Evolutionary conservation across 2,888 invertebrate genomes (phyloP).

Genomic region (Agapostemon virescens): DNA sequence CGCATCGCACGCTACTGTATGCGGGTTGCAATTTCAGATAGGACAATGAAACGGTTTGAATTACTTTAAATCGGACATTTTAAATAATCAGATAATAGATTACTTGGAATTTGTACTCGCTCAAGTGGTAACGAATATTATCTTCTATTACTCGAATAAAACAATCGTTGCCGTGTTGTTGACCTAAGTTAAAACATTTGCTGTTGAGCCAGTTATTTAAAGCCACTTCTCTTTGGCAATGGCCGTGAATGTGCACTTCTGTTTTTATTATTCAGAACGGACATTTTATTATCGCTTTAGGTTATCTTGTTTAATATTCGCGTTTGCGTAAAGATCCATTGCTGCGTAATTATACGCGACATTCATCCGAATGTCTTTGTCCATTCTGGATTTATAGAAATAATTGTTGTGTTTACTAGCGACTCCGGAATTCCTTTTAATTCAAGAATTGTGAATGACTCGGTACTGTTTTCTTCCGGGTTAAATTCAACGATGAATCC

Average conservation of each 20-base stretch:
- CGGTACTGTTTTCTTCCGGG: not conserved
- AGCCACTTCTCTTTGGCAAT: slow-evolving; percentile 38
- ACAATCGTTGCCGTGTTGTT: slow-evolving; percentile 24
- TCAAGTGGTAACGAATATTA: not conserved
- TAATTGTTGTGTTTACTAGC: not conserved
- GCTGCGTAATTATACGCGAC: not conserved
- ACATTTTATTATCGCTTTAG: slow-evolving; percentile 1
- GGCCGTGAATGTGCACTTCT: slow-evolving; percentile 25
- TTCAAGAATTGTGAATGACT: slow-evolving; percentile 11
- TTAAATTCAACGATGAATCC: not conserved
- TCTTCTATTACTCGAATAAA: slow-evolving; percentile 12
- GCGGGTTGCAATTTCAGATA: slow-evolving; percentile 4
- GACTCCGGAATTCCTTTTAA: slow-evolving; percentile 19
- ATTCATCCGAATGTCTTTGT: not conserved
- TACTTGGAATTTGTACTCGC: slow-evolving; percentile 8
- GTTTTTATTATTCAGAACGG: not conserved
- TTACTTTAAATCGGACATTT: not conserved
- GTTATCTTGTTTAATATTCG: slow-evolving; percentile 1
- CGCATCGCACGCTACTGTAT: not conserved
- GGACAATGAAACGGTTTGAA: slow-evolving; percentile 1
- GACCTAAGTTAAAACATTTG: slow-evolving; percentile 44
- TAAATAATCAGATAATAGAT: slow-evolving; percentile 25
- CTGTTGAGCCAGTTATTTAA: slow-evolving; percentile 41
- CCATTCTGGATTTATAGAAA: not conserved
- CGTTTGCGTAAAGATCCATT: not conserved